Conservation (phyloP, 2,113 vertebrate genomes). For the Elephas maximus region DNA sequence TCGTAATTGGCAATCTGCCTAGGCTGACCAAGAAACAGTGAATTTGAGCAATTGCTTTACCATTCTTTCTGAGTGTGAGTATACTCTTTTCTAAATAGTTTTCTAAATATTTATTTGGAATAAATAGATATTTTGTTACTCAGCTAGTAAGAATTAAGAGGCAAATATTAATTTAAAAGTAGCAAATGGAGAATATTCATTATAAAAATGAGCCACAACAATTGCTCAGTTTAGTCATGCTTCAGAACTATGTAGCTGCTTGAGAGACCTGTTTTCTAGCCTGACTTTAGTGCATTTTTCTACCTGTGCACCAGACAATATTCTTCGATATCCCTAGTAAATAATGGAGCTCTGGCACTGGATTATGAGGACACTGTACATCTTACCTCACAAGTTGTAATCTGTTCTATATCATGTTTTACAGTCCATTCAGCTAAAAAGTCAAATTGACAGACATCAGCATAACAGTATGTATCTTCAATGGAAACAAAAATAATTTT, state of each 20-base stretch:
- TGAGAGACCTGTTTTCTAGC: background rate
- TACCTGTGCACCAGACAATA: background rate
- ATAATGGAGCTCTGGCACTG: background rate
- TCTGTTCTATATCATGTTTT: background rate
- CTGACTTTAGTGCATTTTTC: background rate
- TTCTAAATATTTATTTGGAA: background rate
- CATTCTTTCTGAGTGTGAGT: background rate
- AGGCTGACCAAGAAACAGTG: conserved; percentile 29
- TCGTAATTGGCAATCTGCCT: conserved; percentile 29
- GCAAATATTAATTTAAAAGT: conserved; percentile 37
- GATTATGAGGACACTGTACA: background rate
- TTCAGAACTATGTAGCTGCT: background rate
- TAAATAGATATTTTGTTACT: background rate
- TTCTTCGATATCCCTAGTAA: background rate
- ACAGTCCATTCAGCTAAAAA: conserved; percentile 19
- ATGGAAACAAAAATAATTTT: conserved; percentile 18
- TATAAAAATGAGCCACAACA: background rate
- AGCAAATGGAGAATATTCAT: background rate
- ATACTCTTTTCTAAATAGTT: background rate
- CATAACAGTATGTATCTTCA: background rate
- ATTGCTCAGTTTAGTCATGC: background rate
- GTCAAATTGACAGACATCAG: background rate
- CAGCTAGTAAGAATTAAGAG: background rate
- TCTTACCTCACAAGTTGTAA: background rate
- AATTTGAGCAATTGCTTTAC: conserved; percentile 44